Conservation (phyloP, 2,113 vertebrate species). For the Buteo buteo region DNA sequence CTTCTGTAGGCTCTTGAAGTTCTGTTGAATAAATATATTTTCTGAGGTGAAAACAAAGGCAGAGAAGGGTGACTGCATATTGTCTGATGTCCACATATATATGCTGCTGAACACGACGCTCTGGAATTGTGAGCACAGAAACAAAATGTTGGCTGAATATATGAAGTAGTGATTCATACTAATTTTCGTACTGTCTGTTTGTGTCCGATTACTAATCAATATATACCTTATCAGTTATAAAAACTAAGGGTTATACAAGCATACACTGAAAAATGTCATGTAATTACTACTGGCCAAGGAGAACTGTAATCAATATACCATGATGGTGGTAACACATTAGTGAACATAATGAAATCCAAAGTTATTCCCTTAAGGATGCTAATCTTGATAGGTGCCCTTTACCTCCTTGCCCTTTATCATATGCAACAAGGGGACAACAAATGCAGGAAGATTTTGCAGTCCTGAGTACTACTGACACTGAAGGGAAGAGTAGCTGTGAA, state of each 20-base stretch:
- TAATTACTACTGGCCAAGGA: background rate
- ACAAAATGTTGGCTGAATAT: background rate
- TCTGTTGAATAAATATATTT: background rate
- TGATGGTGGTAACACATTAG: background rate
- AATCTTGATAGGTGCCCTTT: background rate
- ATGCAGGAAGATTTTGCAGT: background rate
- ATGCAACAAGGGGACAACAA: background rate
- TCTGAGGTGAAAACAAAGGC: background rate
- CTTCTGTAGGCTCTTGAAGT: background rate
- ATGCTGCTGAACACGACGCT: fast-evolving
- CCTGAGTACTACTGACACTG: background rate
- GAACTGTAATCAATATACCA: background rate
- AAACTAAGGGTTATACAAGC: background rate
- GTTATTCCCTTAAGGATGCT: background rate
- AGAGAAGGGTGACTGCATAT: background rate
- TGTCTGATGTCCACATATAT: background rate
- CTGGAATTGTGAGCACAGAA: background rate
- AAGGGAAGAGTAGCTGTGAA: background rate
- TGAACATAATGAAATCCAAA: background rate
- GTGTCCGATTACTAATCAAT: background rate
- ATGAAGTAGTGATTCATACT: background rate
- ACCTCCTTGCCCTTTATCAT: background rate
- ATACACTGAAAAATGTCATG: background rate
- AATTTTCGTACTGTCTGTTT: background rate
- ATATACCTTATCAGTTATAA: slow-evolving; percentile 1